Percentiles rank a stretch among this genome's conserved stretches.
Conservation (phyloP, 2,888 invertebrate species). For the Neoascia interrupta region DNA sequence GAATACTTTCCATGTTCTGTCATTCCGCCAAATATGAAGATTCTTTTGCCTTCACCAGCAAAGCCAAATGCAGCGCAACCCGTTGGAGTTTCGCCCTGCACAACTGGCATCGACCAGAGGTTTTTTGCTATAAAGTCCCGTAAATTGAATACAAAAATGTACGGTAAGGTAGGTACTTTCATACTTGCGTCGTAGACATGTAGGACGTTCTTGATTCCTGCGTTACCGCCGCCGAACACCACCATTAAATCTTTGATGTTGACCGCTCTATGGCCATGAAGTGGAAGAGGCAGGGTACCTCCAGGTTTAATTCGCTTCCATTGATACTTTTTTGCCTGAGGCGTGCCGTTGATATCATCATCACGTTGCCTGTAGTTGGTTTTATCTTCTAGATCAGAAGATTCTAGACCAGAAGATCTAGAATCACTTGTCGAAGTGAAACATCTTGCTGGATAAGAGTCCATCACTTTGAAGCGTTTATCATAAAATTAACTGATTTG, state of each 20-base stretch:
- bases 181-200: conserved; percentile 99
- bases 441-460: conserved; percentile 31
- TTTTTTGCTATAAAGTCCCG: conserved; percentile 86
- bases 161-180: too few species aligned
- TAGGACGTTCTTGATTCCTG: conserved; percentile 99
- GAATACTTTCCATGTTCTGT: conserved; percentile 99
- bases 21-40: conserved; percentile 99
- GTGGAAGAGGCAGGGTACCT: conserved; percentile 96
- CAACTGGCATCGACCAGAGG: conserved; percentile 99
- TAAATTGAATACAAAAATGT: too few species aligned
- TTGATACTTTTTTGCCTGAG: conserved; percentile 71
- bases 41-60: conserved; percentile 96
- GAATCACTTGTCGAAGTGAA: conserved; percentile 50
- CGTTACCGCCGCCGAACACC: conserved; percentile 99
- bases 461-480: conserved; percentile 46
- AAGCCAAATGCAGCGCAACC: conserved; percentile 99
- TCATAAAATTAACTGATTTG: too few species aligned
- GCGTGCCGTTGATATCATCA: conserved; percentile 40
- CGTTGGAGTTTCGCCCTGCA: conserved; percentile 98
- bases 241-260: conserved; percentile 99
- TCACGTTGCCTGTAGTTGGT: conserved; percentile 50
- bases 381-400: conserved; percentile 49
- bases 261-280: conserved; percentile 99
- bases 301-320: conserved; percentile 98
- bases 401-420: conserved; percentile 52